These are phyloP conservation scores for Phalanger gymnotis DNA, from an alignment of 2,797 vertebrate genomes.

Conservation along the genomic window DNA sequence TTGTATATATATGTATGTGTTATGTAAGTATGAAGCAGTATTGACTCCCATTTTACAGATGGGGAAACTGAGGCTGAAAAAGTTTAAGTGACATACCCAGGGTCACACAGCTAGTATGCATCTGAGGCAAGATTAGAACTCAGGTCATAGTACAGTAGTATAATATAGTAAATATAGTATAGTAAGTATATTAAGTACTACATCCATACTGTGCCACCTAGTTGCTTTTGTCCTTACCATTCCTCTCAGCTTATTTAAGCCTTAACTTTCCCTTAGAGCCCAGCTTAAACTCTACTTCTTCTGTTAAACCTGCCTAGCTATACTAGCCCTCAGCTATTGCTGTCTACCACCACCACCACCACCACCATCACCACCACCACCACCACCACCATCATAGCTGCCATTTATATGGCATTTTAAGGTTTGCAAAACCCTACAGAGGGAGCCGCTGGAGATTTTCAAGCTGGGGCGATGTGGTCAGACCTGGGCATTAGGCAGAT, in stretches of 20 bases:
- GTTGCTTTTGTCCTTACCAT: not conserved
- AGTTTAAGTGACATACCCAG: not conserved
- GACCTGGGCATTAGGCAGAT: not conserved
- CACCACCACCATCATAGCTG: not conserved
- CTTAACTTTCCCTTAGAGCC: not conserved
- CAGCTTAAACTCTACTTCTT: not conserved
- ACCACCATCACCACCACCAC: not conserved
- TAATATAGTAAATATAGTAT: too few relatives aligned
- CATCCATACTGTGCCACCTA: not conserved
- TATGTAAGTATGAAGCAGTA: not conserved
- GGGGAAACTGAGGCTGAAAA: not conserved
- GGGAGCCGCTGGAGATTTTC: not conserved
- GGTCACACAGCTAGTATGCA: not conserved
- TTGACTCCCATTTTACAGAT: not conserved
- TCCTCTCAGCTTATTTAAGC: not conserved
- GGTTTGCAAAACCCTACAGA: not conserved
- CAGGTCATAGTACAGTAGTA: not conserved
- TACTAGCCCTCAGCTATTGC: not conserved
- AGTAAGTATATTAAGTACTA: not conserved
- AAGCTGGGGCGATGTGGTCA: not conserved
- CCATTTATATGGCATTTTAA: not conserved
- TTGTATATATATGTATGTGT: not conserved
- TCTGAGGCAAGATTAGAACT: not conserved
- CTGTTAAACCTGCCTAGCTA: not conserved
- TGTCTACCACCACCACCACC: not conserved